Base-by-base conservation (phyloP, 2,113 vertebrate species). In the Sterna hirundo region DNA sequence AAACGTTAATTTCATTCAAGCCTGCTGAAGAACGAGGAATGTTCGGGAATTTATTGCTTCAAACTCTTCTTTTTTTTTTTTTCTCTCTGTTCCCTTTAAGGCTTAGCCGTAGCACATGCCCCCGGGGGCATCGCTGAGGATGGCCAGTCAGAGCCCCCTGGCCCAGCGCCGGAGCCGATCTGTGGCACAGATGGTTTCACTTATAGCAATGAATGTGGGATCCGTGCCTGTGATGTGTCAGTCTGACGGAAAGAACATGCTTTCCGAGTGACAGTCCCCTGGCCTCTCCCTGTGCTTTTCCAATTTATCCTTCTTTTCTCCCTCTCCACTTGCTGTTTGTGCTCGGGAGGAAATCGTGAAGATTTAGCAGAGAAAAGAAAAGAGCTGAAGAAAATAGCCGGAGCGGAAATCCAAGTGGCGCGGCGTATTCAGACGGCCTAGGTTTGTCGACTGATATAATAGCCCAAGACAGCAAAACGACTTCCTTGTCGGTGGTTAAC, bases 121-220 rank as follows among this genome's bases (percentile, higher is more conserved):
- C 47, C 44, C 5, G 1, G 26, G 74, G 64, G 22, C 42, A 6
- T 19, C 1, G 2, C 84, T 52, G 87, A 26, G 86, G 30, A n/a
- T 13, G 11, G 44, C 34, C 74, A 25, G 62, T 46, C 66, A 16
- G 52, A 55, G 64, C 10, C 36, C 58, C 44, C 77, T 32, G 65
- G 82, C 66, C 94, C 58, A 70, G 62, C 0, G 2, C n/a, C 10
- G 27, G 70, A 80, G 61, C 61, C 83, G 84, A 79, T 86, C 93
- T 19, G 70, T 88, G 81, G 78, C 84, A 69, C 95, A 97, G 92
- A 93, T 93, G 95, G 96, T 72, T 90, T 85, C 93, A 29, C 85
- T 97, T 96, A 71, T 49, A 91, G 58, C 87, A 38, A 2, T 34
- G 78, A 89, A 85, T 82, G 66, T 91, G 87, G 93, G 84, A 90